Base-by-base conservation (phyloP, 2,797 vertebrate species). In the Anguilla pacifica region DNA sequence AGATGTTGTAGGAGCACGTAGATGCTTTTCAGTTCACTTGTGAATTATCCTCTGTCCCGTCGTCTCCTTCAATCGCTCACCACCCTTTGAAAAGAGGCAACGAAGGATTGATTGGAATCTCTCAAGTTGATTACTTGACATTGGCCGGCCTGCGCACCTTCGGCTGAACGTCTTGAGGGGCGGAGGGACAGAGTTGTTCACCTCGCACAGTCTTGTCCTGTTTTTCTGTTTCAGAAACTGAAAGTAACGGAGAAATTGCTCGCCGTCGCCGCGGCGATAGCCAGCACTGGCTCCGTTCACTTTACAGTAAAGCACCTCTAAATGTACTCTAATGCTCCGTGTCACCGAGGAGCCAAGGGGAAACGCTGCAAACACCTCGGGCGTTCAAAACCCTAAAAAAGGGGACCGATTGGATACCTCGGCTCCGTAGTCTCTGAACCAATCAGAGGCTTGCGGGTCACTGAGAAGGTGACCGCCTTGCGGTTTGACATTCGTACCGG, bases 251-350 rank as follows among this genome's bases (percentile, higher is more conserved):
- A 55, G 51, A 28, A 31, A 7, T 70, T 51, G 85, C 64, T 86
- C 84, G 9, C 59, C 43, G 25, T 67, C 57, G 25, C 39, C 43
- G 4, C 39, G 4, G 28, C 31, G 28, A 53, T 72, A 17, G 64
- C 64, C 43, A 51, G 85, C 85, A 39, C 19, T 10, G 70, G 9
- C 22, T 51, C 72, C 77, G 31, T 81, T 79, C 81, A 57, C 70
- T 82, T 86, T 81, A 61, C 86, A 57, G 86, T 81, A 81, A 86
- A 86, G 86, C 86, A 86, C 86, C 86, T 77, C 35, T 87, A 61
- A 53, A n/a, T 51, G 46, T 35, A 25, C 19, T 1, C 57, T 74
- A 53, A 31, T 61, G 53, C 53, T 43, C 22, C 67, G 39, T 61
- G 35, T 70, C 13, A 70, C 31, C 19, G 84, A 46, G 35, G n/a